Evolutionary conservation across 2,888 invertebrate species (phyloP).

Genomic region (Pilophorus perplexus): DNA sequence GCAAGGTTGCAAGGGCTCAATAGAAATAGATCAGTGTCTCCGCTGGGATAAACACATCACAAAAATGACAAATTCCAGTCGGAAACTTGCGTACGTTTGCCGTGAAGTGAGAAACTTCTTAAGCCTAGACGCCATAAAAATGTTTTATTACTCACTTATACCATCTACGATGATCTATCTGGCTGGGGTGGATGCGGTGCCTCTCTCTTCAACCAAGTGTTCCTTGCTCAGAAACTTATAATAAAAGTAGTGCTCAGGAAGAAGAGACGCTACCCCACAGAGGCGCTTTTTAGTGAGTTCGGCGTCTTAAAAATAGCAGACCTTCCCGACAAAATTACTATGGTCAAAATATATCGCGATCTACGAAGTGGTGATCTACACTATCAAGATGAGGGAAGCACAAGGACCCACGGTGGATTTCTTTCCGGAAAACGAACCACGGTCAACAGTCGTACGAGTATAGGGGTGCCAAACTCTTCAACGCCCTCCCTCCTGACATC

Average conservation of each 20-base stretch:
- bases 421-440: not conserved
- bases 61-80: not conserved
- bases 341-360: not conserved
- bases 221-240: slow-evolving; percentile 5
- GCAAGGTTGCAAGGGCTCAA: too few species aligned
- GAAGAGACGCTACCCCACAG: not conserved
- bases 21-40: slow-evolving; percentile 1
- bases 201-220: not conserved
- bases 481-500: not conserved
- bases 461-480: slow-evolving; percentile 1
- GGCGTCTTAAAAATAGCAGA: slow-evolving; percentile 4
- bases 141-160: not conserved
- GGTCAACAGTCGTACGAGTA: slow-evolving; percentile 4
- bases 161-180: not conserved
- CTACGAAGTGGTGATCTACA: not conserved
- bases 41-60: not conserved
- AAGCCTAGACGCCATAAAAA: not conserved
- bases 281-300: not conserved
- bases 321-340: not conserved
- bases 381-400: not conserved
- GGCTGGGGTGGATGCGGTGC: not conserved
- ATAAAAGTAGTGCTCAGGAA: not conserved
- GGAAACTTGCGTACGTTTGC: too few species aligned
- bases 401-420: not conserved
- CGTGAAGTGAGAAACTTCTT: not conserved